Conservation (phyloP, 2,113 vertebrate species). For the Cepphus grylle region DNA sequence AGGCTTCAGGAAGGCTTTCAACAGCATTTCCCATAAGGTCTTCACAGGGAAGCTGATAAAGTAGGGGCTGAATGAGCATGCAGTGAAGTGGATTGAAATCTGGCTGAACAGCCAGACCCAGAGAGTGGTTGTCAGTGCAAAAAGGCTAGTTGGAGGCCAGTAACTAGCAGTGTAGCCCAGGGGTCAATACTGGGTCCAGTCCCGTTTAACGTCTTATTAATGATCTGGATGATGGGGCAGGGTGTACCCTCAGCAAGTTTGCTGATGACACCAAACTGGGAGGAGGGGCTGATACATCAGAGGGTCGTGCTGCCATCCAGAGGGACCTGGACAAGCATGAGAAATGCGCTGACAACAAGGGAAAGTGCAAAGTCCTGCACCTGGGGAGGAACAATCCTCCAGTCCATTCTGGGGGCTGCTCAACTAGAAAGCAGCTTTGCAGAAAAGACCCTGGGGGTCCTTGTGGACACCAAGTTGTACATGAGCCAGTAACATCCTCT, state of each 20-base stretch:
- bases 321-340: background rate
- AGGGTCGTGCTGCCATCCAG: background rate
- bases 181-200: background rate
- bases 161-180: background rate
- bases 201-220: background rate
- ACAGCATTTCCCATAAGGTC: background rate
- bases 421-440: background rate
- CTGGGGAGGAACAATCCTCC: background rate
- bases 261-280: background rate
- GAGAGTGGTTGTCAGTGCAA: background rate
- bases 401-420: background rate
- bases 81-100: background rate
- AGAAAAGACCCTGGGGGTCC: background rate
- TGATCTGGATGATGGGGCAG: background rate
- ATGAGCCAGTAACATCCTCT: background rate
- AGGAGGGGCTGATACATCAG: background rate
- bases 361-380: background rate
- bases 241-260: background rate
- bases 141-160: background rate
- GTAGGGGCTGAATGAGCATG: background rate
- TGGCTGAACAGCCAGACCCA: background rate
- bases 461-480: background rate
- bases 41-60: background rate
- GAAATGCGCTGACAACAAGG: background rate
- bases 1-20: background rate